Evolutionary conservation across 1,140 invertebrate species (phyloP).

Genomic region (Drosophila cardini): DNA sequence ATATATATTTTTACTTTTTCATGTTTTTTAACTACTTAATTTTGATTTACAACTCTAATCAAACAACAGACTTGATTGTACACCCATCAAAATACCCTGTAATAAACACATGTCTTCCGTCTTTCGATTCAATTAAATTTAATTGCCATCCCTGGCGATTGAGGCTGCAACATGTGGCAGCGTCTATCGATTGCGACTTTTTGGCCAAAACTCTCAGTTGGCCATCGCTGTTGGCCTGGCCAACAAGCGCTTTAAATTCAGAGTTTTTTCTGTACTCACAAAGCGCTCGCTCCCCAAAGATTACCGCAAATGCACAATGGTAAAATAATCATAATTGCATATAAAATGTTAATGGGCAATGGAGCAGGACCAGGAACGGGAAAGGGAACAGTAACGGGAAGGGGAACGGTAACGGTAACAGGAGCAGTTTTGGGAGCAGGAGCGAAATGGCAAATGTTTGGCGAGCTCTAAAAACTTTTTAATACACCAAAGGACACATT

Average conservation of each 20-base stretch:
- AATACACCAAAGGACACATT: slow-evolving; percentile 83
- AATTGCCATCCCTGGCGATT: slow-evolving; percentile 25
- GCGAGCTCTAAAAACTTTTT: slow-evolving; percentile 69
- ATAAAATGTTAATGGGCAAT: slow-evolving; percentile 83
- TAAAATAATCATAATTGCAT: slow-evolving; percentile 83
- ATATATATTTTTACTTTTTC: too few species aligned
- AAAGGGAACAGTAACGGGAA: not conserved
- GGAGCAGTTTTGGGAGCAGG: not conserved
- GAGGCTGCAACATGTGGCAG: slow-evolving; percentile 40
- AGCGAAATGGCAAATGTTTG: slow-evolving; percentile 35
- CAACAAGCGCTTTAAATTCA: slow-evolving; percentile 66
- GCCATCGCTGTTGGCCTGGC: slow-evolving; percentile 14
- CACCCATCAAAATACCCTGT: not conserved
- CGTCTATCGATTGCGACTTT: slow-evolving; percentile 10
- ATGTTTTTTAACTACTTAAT: too few species aligned
- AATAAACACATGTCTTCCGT: not conserved
- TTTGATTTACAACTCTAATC: too few species aligned
- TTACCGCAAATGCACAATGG: slow-evolving; percentile 82
- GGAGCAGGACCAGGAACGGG: slow-evolving; percentile 44
- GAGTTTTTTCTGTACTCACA: too few species aligned
- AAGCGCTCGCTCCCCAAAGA: slow-evolving; percentile 76
- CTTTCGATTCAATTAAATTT: slow-evolving; percentile 40
- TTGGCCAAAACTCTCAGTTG: not conserved
- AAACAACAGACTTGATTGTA: too few species aligned
- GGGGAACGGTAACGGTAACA: slow-evolving; percentile 7